Evolutionary conservation across 2,797 vertebrate genomes (phyloP), one percentile per base, ranked within the genome.

Genomic region (Etheostoma perlongum): DNA sequence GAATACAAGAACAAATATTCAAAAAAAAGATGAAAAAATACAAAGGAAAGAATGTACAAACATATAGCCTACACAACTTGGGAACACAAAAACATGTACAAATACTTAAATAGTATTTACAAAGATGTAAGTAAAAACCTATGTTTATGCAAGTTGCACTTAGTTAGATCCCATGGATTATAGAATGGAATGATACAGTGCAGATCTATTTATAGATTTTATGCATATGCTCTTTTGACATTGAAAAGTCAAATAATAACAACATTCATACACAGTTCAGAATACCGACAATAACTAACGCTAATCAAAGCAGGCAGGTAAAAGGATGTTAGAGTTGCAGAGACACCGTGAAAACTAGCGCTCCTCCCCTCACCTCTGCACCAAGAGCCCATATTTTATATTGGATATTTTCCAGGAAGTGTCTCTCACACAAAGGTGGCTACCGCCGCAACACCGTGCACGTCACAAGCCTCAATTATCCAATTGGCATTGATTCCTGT

Each of bases 391-490:
- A 5, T 11, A 9, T 42, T 23, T 12, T 0, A 30, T 40, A 11
- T 9, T 77, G 75, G 78, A 76, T 67, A 81, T 71, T 73, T 30
- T 51, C 74, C 77, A 69, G 7, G 6, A 62, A n/a, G 53, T 10
- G 16, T 65, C 3, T 33, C 53, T 62, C 48, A 33, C 57, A 76
- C 48, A 40, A 30, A 65, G 72, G 78, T 79, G 66, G 23, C 60
- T 55, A 23, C 27, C 30, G 42, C 77, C 36, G 85, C 76, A 72
- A 70, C 77, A 74, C 48, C 72, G 2, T 15, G n/a, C 72, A 52
- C 82, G 71, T 82, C 86, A 86, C 47, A 51, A 42, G 30, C 60
- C 23, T 46, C 49, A 55, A 82, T 79, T 21, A 71, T 63, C 78
- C 81, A 84, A 75, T 82, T 60, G 23, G 55, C 64, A 25, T 7